phyloP scores from a whole-genome alignment of 2,113 vertebrate species.

The Zeus faber region DNA sequence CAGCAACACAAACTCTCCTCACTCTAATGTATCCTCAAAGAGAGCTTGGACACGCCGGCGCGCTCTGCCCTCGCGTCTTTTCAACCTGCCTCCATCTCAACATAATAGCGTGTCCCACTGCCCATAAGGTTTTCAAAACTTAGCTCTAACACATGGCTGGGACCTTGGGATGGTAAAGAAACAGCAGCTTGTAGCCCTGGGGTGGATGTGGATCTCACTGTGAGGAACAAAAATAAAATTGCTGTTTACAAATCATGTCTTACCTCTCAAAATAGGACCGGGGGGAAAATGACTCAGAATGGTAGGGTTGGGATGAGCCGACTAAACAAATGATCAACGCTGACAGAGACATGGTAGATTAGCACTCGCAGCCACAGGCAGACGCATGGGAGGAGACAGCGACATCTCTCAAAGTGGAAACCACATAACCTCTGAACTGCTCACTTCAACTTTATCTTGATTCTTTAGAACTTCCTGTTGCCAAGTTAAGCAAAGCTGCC shows the following conservation, averaged over 20 bases:
- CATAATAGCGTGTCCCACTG: slow-evolving; percentile 1
- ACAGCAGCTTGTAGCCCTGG: no score
- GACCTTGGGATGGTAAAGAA: no score
- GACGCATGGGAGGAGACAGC: slow-evolving; percentile 45
- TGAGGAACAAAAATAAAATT: background rate
- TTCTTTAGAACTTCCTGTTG: no score
- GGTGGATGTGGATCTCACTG: slow-evolving; percentile 1
- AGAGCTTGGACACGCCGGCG: no score
- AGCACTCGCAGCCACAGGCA: slow-evolving; percentile 22
- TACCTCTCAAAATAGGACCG: slow-evolving; percentile 43
- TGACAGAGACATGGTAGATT: slow-evolving; percentile 27
- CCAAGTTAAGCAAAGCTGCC: no score
- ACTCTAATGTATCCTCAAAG: background rate
- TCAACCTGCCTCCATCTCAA: slow-evolving; percentile 6
- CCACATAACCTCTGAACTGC: no score
- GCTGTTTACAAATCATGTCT: slow-evolving; percentile 28
- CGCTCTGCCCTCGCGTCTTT: background rate
- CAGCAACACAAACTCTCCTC: background rate
- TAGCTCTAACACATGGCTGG: no score
- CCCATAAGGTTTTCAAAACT: no score
- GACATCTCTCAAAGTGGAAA: no score
- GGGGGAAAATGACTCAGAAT: slow-evolving; percentile 9
- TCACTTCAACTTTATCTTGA: no score
- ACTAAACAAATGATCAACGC: slow-evolving; percentile 13
- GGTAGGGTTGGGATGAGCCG: slow-evolving; percentile 25